These are phyloP conservation scores for Scaptodrosophila latifasciaeformis DNA, from an alignment of 2,888 invertebrate genomes.

Conservation along the genomic window DNA sequence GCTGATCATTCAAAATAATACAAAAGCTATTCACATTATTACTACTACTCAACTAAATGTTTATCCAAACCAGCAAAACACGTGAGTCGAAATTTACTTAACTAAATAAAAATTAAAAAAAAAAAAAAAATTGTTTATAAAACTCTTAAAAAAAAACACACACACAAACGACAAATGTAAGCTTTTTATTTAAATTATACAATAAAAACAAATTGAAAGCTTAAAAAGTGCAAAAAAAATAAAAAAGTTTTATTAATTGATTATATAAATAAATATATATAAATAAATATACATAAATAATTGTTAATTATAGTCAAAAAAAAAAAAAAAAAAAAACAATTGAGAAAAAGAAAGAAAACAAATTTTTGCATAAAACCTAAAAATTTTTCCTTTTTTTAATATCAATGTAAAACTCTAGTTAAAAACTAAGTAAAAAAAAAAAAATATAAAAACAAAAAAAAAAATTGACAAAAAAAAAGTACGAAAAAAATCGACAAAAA, in stretches of 20 bases:
- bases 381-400: conserved; percentile 55
- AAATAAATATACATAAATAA: conserved; percentile 16
- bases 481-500: conserved; percentile 24
- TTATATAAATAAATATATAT: conserved; percentile 41
- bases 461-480: conserved; percentile 27
- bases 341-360: too few relatives aligned
- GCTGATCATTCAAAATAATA: too few relatives aligned
- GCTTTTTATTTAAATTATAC: not conserved
- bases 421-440: conserved; percentile 44
- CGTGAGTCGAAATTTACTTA: conserved; percentile 20
- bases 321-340: conserved; percentile 16
- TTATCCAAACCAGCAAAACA: too few relatives aligned
- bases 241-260: conserved; percentile 45
- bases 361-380: conserved; percentile 10
- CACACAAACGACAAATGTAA: conserved; percentile 6
- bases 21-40: too few relatives aligned
- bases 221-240: conserved; percentile 52
- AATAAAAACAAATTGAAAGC: conserved; percentile 32
- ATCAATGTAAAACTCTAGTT: conserved; percentile 62
- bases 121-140: conserved; percentile 16
- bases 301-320: conserved; percentile 12
- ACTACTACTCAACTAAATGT: too few relatives aligned
- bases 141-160: conserved; percentile 11
- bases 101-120: conserved; percentile 12
- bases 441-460: conserved; percentile 32